Evolutionary conservation across 2,113 vertebrate genomes (phyloP), one percentile per base, ranked within the genome.

Genomic region (Apodemus sylvaticus): DNA sequence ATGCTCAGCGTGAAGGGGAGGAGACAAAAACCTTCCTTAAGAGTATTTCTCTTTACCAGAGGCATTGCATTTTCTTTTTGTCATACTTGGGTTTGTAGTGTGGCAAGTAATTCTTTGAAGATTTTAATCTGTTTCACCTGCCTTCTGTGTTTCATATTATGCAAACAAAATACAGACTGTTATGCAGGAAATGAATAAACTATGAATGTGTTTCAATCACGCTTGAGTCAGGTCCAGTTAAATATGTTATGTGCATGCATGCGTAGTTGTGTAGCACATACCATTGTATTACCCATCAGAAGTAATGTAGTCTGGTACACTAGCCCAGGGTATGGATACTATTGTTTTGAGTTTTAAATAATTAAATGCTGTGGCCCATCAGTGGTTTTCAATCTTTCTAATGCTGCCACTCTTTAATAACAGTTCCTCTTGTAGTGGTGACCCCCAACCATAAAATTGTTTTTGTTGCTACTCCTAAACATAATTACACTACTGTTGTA

Each of bases 141-240:
- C 70, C 60, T 93, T 85, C 51, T 79, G 0, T 89, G 1, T 95
- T 94, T 91, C 78, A 92, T 90, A 81, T 60, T 82, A 66, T 74
- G 73, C 62, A 91, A 92, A 95, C 39, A 94, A 92, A 70, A 91
- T 86, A 77, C 89, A 77, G 74, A 24, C 60, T 58, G 60, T 60
- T 1, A 11, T 34, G 53, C n/a, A 95, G 45, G 68, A 93, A 89
- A 64, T 83, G 36, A 95, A 51, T 60, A 94, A 78, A 79, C 48
- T 91, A 10, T 66, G 62, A 93, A 89, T 94, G 36, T 64, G 9
- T 58, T 58, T 36, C 39, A n/a, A 86, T 91, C 9, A 76, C 74
- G 62, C 96, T 91, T 78, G 74, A 87, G n/a, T 45, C 78, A 90
- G 20, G 20, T 51, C 77, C 26, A 70, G 0, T 85, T 66, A 71